Conservation (phyloP, 2,113 vertebrate genomes). For the Dunckerocampus dactyliophorus region DNA sequence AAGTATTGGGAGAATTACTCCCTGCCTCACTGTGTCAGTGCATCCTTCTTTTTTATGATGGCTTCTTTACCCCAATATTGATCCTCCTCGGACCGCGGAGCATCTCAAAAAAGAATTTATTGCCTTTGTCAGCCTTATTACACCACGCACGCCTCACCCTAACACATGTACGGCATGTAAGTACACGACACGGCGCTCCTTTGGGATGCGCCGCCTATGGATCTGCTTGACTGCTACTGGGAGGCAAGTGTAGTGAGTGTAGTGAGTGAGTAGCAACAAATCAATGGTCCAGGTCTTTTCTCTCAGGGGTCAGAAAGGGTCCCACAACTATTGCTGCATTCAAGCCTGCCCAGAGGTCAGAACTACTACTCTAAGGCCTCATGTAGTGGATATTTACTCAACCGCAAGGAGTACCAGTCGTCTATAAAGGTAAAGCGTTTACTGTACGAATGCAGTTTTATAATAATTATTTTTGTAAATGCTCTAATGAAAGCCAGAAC, state of each 20-base stretch:
- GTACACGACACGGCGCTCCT: conserved; percentile 33
- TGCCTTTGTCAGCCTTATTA: conserved; percentile 43
- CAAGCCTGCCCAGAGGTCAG: background rate
- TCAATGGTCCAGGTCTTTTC: conserved; percentile 59
- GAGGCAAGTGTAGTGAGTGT: conserved; percentile 37
- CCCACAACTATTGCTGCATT: conserved; percentile 30
- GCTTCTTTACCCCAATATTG: conserved; percentile 35
- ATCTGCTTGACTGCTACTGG: conserved; percentile 56
- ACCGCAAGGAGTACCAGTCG: background rate
- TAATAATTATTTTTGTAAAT: background rate
- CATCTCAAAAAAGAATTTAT: conserved; percentile 31
- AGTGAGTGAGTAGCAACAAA: conserved; percentile 62
- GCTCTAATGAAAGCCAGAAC: too few species aligned
- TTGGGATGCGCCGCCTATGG: conserved; percentile 52
- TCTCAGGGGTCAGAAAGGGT: conserved; percentile 58
- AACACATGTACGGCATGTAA: conserved; percentile 15
- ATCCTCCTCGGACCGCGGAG: conserved; percentile 21
- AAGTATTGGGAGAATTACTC: conserved; percentile 27
- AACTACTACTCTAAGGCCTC: too few species aligned
- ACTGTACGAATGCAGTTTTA: too few species aligned
- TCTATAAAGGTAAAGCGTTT: too few species aligned
- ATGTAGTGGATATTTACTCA: background rate
- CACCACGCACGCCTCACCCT: conserved; percentile 7
- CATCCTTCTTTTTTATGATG: conserved; percentile 28
- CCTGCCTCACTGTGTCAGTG: conserved; percentile 19